phyloP scores from a whole-genome alignment of 2,888 invertebrate species.

The Cheilosia grossa region DNA sequence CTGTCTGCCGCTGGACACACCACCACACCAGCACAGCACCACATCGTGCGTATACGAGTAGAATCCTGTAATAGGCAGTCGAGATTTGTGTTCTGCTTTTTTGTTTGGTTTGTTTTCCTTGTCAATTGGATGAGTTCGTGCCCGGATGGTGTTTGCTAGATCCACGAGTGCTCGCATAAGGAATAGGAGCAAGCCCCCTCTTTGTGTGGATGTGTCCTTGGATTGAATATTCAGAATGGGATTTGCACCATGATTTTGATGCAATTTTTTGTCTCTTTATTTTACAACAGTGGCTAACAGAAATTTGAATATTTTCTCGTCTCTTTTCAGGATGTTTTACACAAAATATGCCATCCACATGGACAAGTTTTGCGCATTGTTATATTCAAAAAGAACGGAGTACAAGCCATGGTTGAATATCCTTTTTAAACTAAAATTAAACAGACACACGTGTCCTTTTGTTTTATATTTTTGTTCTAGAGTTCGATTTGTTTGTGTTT shows the following conservation, averaged over 20 bases:
- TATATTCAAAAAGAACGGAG: conserved; percentile 99
- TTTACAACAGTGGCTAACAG: conserved; percentile 24
- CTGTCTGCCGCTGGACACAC: conserved; percentile 15
- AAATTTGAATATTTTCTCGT: conserved; percentile 66
- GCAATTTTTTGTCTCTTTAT: not conserved
- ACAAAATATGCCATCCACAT: conserved; percentile 97
- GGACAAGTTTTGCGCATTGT: conserved; percentile 98
- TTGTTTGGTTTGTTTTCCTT: not conserved
- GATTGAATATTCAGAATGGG: conserved; percentile 15
- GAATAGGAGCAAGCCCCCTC: not conserved
- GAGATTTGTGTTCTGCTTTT: conserved; percentile 24
- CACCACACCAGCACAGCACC: not conserved
- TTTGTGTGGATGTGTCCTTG: not conserved
- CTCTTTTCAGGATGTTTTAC: conserved; percentile 97
- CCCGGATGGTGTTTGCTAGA: conserved; percentile 1
- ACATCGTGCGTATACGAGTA: conserved; percentile 35
- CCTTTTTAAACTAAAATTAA: conserved; percentile 87
- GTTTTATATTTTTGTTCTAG: not conserved
- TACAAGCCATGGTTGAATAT: conserved; percentile 99
- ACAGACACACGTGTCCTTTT: not conserved
- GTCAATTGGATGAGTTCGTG: not conserved
- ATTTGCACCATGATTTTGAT: conserved; percentile 33
- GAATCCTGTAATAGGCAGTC: conserved; percentile 24
- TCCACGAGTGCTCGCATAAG: conserved; percentile 18
- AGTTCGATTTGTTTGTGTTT: conserved; percentile 52